Evolutionary conservation across 2,113 vertebrate genomes (phyloP), one percentile per base, ranked within the genome.

Genomic region (Plectropomus leopardus): DNA sequence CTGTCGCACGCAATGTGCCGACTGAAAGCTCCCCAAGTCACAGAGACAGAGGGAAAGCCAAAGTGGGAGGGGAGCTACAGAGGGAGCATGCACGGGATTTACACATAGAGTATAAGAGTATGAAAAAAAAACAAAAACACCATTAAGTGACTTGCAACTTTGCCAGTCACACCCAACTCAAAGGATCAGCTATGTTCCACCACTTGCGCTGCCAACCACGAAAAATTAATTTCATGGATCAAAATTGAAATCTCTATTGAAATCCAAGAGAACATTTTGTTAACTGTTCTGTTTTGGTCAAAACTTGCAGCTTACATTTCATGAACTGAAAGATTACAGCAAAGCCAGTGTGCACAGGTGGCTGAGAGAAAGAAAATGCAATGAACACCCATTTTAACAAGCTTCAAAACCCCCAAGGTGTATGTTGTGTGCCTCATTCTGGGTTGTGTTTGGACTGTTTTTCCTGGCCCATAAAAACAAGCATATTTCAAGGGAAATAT

Each of bases 1-100:
- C 73, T 68, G 85, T 90, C 34, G 77, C 90, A 91, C 82, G 80
- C 91, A 83, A 90, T 89, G 80, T 87, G 80, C 83, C 70, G 71
- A 82, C 80, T 82, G 73, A 86, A 85, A 83, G 78, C 73, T 89
- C 82, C 86, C 81, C 63, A 78, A 89, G 85, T 88, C 86, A 72
- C 69, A 88, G 66, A 71, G 82, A 78, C 72, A 74, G 54, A 78
- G 65, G 45, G 59, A 54, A 51, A 78, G 84, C 85, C 83, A 83
- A 84, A 82, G 67, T 61, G 21, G 81, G 81, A 86, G 71, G 78
- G 36, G 71, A 19, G 67, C 28, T 16, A 57, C 17, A 19, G 26
- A 69, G 67, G 51, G 59, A 79, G 78, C 50, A 71, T 72, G 70
- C 45, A 73, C 40, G 59, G 72, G 72, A 78, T 75, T 88, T 67